These are phyloP conservation scores for Gyrodactylus salaris DNA, from an alignment of 1,140 invertebrate species.

Conservation along the genomic window DNA sequence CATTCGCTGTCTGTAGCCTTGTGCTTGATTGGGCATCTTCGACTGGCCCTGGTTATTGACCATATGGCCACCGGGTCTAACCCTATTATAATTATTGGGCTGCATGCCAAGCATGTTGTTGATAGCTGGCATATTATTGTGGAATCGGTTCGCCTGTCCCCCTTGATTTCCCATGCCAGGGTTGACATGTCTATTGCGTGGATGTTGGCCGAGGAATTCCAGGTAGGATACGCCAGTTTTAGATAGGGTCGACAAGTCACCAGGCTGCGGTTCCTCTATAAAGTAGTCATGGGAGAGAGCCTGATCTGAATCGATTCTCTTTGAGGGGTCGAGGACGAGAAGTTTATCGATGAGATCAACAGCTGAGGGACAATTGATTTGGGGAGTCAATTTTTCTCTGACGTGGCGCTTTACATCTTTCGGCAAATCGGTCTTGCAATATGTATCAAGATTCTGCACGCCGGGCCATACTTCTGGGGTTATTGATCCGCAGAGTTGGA, in stretches of 20 bases:
- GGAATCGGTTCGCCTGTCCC: not conserved
- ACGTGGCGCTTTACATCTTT: slow-evolving; percentile 52
- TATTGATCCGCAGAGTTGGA: slow-evolving; percentile 76
- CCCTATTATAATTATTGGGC: not conserved
- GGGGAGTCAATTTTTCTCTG: slow-evolving; percentile 27
- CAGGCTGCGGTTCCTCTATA: slow-evolving; percentile 72
- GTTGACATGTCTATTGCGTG: not conserved
- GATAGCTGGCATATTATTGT: not conserved
- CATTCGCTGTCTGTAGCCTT: not conserved
- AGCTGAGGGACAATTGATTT: slow-evolving; percentile 28
- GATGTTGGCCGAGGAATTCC: not conserved
- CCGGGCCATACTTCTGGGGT: slow-evolving; percentile 62
- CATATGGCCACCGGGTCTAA: not conserved
- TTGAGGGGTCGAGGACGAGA: slow-evolving; percentile 53
- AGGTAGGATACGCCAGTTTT: not conserved
- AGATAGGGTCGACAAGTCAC: not conserved
- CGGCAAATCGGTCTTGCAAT: slow-evolving; percentile 41
- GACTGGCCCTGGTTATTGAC: not conserved
- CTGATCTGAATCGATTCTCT: slow-evolving; percentile 54
- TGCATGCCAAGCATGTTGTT: not conserved
- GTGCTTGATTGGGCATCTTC: slow-evolving; percentile 1
- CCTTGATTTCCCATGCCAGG: not conserved
- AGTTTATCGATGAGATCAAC: slow-evolving; percentile 71
- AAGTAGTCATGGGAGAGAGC: slow-evolving; percentile 91
- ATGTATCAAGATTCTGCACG: slow-evolving; percentile 61